A percentile compares a stretch with the other conserved stretches of the same genome.
Conservation (phyloP, 2,888 invertebrate species). For the Drosophila testacea region DNA sequence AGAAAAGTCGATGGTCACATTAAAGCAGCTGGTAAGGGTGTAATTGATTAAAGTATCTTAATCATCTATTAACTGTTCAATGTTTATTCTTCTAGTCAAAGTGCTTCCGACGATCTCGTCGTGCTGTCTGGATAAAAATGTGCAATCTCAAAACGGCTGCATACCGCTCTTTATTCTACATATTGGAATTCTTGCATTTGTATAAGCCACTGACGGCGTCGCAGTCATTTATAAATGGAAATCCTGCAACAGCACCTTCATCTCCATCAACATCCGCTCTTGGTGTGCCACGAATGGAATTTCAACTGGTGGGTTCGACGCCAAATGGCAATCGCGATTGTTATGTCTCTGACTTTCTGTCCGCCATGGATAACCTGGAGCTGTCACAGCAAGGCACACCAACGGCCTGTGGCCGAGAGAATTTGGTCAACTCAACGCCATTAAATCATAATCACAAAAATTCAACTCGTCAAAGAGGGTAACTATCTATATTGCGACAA, state of each 20-base stretch:
- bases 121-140: conserved; percentile 82
- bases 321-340: conserved; percentile 67
- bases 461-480: conserved; percentile 74
- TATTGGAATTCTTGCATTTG: conserved; percentile 75
- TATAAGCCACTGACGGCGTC: conserved; percentile 59
- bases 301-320: conserved; percentile 69
- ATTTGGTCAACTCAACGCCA: conserved; percentile 84
- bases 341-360: conserved; percentile 56
- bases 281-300: conserved; percentile 47
- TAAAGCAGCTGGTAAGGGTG: conserved; percentile 79
- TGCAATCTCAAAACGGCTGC: conserved; percentile 82
- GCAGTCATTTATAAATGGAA: conserved; percentile 17
- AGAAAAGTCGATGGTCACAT: conserved; percentile 77
- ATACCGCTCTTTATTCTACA: conserved; percentile 69
- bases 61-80: background rate
- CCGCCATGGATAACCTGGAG: conserved; percentile 69
- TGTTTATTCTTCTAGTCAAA: conserved; percentile 70
- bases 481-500: background rate
- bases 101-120: conserved; percentile 78
- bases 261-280: conserved; percentile 44
- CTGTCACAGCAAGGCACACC: conserved; percentile 77
- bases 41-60: background rate
- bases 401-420: conserved; percentile 55
- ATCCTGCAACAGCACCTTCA: conserved; percentile 26
- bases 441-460: conserved; percentile 81